A percentile compares a stretch with the other conserved stretches of the same genome.
Conservation (phyloP, 2,797 vertebrate species). For the Megalops cyprinoides region DNA sequence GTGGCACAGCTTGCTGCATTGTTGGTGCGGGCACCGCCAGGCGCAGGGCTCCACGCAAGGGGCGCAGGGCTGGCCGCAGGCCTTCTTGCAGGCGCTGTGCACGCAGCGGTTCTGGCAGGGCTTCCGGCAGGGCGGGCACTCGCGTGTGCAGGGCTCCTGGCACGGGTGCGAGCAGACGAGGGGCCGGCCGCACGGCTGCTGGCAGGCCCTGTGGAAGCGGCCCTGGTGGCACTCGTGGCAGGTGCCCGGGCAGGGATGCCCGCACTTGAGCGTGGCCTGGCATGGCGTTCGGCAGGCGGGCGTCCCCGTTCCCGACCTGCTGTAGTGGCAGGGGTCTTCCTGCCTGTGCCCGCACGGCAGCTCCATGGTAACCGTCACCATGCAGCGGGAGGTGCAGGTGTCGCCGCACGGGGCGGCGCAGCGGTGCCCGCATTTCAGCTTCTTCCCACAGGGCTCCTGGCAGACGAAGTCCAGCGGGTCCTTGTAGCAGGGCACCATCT, state of each 20-base stretch:
- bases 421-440: slow-evolving; percentile 78
- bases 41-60: slow-evolving; percentile 84
- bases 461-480: slow-evolving; percentile 73
- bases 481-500: slow-evolving; percentile 84
- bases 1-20: slow-evolving; percentile 83
- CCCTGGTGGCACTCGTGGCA: slow-evolving; percentile 82
- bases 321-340: slow-evolving; percentile 67
- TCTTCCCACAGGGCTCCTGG: slow-evolving; percentile 73
- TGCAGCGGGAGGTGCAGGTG: slow-evolving; percentile 71
- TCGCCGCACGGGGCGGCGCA: slow-evolving; percentile 78
- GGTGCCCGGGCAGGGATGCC: slow-evolving; percentile 78
- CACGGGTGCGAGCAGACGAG: slow-evolving; percentile 89
- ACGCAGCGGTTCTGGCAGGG: slow-evolving; percentile 85
- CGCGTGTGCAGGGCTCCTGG: slow-evolving; percentile 76
- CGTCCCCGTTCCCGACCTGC: slow-evolving; percentile 1
- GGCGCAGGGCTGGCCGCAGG: slow-evolving; percentile 79
- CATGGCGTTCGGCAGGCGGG: slow-evolving; percentile 73
- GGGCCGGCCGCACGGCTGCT: slow-evolving; percentile 67
- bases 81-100: slow-evolving; percentile 84
- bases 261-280: slow-evolving; percentile 72
- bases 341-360: slow-evolving; percentile 84
- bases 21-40: slow-evolving; percentile 84
- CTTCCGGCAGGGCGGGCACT: slow-evolving; percentile 82
- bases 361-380: slow-evolving; percentile 56
- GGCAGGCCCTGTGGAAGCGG: slow-evolving; percentile 80